phyloP scores from a whole-genome alignment of 2,797 vertebrate species.

The Sebastes minor region DNA sequence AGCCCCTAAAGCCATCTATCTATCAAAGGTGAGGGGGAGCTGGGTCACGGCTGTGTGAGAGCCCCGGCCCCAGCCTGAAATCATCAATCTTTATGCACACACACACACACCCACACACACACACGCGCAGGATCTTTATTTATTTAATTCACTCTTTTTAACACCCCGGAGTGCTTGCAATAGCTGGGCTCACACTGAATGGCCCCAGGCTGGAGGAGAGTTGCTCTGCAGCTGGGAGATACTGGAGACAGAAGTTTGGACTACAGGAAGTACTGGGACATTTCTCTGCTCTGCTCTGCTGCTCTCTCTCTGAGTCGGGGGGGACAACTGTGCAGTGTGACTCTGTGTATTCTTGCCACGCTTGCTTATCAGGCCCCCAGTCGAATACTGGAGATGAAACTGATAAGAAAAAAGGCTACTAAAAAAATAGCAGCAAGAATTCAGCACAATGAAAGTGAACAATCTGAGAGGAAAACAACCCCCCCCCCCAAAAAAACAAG shows the following conservation, averaged over 20 bases:
- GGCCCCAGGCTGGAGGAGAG: slow-evolving; percentile 48
- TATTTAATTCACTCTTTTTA: slow-evolving; percentile 65
- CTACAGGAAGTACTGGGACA: slow-evolving; percentile 25
- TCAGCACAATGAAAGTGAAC: slow-evolving; percentile 3
- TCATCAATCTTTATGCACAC: slow-evolving; percentile 69
- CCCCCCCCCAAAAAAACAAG: not conserved
- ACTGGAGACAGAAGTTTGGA: slow-evolving; percentile 56
- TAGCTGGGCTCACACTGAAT: slow-evolving; percentile 59
- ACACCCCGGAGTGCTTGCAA: slow-evolving; percentile 57
- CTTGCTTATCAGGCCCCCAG: slow-evolving; percentile 7
- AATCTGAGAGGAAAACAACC: slow-evolving; percentile 10
- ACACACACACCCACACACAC: slow-evolving; percentile 2
- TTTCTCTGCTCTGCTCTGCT: slow-evolving; percentile 19
- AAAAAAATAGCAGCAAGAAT: not conserved
- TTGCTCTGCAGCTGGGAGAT: slow-evolving; percentile 53
- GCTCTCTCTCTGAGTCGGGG: not conserved
- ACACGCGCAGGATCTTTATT: slow-evolving; percentile 35
- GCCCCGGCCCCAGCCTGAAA: slow-evolving; percentile 50
- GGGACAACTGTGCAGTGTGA: slow-evolving; percentile 3
- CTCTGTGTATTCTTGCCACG: not conserved
- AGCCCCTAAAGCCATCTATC: slow-evolving; percentile 84
- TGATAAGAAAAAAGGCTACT: slow-evolving; percentile 5
- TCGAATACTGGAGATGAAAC: slow-evolving; percentile 2
- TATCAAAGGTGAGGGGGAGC: slow-evolving; percentile 72
- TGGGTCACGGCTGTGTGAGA: slow-evolving; percentile 63